phyloP scores from a whole-genome alignment of 2,113 vertebrate genomes.

The Raja brachyura region DNA sequence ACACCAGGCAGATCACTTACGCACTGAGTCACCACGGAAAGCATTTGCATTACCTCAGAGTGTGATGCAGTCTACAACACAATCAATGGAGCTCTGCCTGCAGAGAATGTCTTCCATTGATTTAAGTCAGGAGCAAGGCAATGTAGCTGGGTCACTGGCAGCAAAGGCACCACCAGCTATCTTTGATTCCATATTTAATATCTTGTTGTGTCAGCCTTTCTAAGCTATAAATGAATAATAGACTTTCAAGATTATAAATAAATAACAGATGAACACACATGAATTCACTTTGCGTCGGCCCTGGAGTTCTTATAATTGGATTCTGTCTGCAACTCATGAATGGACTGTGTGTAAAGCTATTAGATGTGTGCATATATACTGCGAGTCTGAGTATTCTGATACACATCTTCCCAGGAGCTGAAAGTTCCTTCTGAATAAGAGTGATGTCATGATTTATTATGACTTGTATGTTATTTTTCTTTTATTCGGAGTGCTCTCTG shows the following conservation, averaged over 20 bases:
- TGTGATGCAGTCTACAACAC: background rate
- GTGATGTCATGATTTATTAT: background rate
- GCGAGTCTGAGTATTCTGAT: background rate
- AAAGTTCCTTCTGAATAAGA: background rate
- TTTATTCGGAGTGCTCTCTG: background rate
- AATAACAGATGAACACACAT: slow-evolving; percentile 17
- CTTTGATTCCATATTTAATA: slow-evolving; percentile 13
- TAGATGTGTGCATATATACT: background rate
- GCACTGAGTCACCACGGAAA: slow-evolving; percentile 8
- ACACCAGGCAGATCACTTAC: slow-evolving; percentile 5
- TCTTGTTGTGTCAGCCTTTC: background rate
- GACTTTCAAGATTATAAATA: slow-evolving; percentile 21
- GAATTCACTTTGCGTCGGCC: slow-evolving; percentile 21
- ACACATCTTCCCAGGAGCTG: background rate
- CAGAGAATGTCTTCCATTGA: background rate
- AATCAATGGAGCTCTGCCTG: background rate
- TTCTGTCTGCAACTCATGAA: background rate
- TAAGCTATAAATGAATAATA: slow-evolving; percentile 30
- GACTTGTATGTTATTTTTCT: background rate
- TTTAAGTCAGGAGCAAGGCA: background rate
- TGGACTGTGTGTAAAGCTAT: background rate
- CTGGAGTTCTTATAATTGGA: slow-evolving; percentile 6
- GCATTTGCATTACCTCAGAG: background rate
- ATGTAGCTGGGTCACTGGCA: background rate
- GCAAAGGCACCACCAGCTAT: background rate